Base-by-base conservation (phyloP, 2,797 vertebrate genomes). In the Propithecus deckenii region DNA sequence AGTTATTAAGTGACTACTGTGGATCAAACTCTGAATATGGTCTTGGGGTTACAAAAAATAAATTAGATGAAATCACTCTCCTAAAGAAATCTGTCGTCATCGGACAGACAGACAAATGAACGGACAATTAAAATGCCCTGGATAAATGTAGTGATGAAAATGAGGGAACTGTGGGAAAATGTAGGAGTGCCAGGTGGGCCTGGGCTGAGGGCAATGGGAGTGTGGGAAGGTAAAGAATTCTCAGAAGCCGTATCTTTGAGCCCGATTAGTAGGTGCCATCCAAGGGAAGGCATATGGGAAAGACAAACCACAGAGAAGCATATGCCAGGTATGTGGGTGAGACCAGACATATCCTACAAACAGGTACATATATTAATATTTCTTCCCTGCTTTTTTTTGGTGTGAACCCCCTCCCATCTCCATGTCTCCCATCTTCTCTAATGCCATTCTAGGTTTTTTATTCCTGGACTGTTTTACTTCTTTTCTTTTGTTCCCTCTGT, bases 21-120 rank as follows among this genome's bases (percentile, higher is more conserved):
- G 18, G 17, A 7, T 46, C 18, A 71, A 86, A 75, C 43, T 79
- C 35, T 94, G 43, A 94, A 8, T 35, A 59, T 92, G 48, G 14
- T 71, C 28, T 79, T 89, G 10, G 25, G 35, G 76, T 57, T 38
- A 41, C 28, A 71, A 72, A 72, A 95, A 79, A 79, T 43, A 75
- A 67, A 57, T 84, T 35, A 94, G 72, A 76, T 87, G n/a, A 25
- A 7, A 43, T 76, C 28, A 65, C 18, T 5, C 6, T 89, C 13
- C 38, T 43, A 63, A 46, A 81, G 57, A 69, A 18, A 18, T 75
- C 38, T 46, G 12, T 80, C 52, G 71, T 28, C 52, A 38, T 1
- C 72, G 41, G 38, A 12, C 17, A 88, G 65, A 30, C 0, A 69
- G 63, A 81, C 43, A 35, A n/a, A 79, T 32, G 41, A 85, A 80